Conservation (phyloP, 2,888 invertebrate genomes). For the Zhuqinia jingwanae region DNA sequence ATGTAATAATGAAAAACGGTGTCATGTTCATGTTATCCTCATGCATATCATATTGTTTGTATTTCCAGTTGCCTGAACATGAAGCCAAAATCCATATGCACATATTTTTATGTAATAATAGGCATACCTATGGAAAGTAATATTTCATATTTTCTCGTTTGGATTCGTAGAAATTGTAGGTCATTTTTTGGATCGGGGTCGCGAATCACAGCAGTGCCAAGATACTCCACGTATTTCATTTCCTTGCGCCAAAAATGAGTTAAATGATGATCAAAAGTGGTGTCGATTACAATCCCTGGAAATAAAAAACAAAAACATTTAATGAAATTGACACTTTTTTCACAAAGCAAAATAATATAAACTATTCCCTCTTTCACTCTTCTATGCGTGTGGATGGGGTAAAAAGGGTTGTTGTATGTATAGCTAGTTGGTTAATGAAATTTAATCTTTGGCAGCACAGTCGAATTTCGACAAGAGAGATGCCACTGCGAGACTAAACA, state of each 20-base stretch:
- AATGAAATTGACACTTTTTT: neutral
- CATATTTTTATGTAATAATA: neutral
- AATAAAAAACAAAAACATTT: neutral
- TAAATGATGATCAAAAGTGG: slow-evolving; percentile 67
- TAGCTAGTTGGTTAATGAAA: too few relatives aligned
- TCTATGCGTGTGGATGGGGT: neutral
- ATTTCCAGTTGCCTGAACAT: slow-evolving; percentile 8
- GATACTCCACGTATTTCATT: slow-evolving; percentile 64
- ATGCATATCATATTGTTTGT: neutral
- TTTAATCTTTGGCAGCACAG: neutral
- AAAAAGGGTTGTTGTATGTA: too few relatives aligned
- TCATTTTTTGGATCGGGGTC: slow-evolving; percentile 70
- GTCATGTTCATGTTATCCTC: too few relatives aligned
- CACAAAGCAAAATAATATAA: neutral
- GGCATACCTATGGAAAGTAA: slow-evolving; percentile 64
- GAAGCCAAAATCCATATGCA: neutral
- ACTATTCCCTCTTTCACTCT: slow-evolving; percentile 3
- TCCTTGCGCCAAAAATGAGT: slow-evolving; percentile 68
- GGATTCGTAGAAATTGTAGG: slow-evolving; percentile 68
- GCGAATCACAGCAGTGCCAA: slow-evolving; percentile 66
- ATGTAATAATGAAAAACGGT: too few relatives aligned
- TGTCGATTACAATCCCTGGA: slow-evolving; percentile 66
- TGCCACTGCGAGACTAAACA: too few relatives aligned
- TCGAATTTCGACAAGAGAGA: too few relatives aligned
- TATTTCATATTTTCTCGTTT: slow-evolving; percentile 67